Conservation (phyloP, 2,113 vertebrate genomes). For the Xiphias gladius region DNA sequence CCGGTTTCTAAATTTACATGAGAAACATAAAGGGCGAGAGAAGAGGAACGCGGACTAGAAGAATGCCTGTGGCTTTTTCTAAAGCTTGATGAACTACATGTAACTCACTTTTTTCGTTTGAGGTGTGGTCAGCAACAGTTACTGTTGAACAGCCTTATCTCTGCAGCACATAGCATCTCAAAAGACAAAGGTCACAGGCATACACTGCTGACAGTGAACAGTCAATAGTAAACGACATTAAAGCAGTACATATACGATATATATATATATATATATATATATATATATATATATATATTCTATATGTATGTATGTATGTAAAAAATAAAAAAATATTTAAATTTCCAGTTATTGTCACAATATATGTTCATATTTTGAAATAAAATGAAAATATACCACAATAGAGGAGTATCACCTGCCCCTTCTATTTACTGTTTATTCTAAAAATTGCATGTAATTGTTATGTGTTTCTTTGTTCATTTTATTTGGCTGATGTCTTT, state of each 20-base stretch:
- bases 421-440: too few species aligned
- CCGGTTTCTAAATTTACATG: slow-evolving; percentile 1
- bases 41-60: not conserved
- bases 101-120: not conserved
- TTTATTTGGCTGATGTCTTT: not conserved
- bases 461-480: too few species aligned
- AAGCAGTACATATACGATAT: not conserved
- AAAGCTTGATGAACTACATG: not conserved
- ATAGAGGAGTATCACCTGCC: too few species aligned
- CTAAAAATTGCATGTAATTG: too few species aligned
- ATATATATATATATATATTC: too few species aligned
- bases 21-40: not conserved
- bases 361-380: too few species aligned
- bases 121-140: slow-evolving; percentile 3
- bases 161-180: not conserved
- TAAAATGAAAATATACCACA: too few species aligned
- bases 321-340: not conserved
- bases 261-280: not conserved
- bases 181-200: not conserved
- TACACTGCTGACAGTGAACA: not conserved
- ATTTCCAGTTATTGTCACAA: too few species aligned
- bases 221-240: not conserved
- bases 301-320: too few species aligned
- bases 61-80: not conserved
- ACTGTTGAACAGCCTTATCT: not conserved